A percentile compares a stretch with the other conserved stretches of the same genome.
phyloP scores from a whole-genome alignment of 2,888 invertebrate genomes.

The Zaprionus bogoriensis region DNA sequence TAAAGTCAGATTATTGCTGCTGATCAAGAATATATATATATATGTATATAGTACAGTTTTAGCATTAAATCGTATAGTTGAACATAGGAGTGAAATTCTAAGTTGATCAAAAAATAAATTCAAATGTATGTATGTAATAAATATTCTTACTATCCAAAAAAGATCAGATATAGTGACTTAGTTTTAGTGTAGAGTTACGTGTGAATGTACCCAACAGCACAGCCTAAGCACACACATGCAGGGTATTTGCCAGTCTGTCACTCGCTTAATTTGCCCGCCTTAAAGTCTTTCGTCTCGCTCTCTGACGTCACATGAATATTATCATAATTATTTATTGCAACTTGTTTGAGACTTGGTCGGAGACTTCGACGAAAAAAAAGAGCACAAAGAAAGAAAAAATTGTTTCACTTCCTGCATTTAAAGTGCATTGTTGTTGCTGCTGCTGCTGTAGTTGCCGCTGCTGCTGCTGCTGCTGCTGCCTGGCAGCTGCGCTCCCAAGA shows the following conservation, averaged over 20 bases:
- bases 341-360: constrained; percentile 45
- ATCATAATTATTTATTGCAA: constrained; percentile 65
- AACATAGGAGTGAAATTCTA: too few species aligned
- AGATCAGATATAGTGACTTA: too few species aligned
- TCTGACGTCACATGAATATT: constrained; percentile 47
- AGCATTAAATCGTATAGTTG: too few species aligned
- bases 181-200: too few species aligned
- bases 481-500: too few species aligned
- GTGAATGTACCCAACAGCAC: too few species aligned
- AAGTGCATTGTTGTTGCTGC: constrained; percentile 22
- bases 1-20: too few species aligned
- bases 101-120: too few species aligned
- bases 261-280: not conserved
- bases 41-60: too few species aligned
- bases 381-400: not conserved
- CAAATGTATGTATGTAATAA: too few species aligned
- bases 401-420: constrained; percentile 42
- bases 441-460: constrained; percentile 19
- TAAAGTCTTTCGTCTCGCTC: not conserved
- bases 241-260: not conserved
- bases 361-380: constrained; percentile 4
- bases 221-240: not conserved
- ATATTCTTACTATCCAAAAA: too few species aligned
- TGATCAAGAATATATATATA: not conserved
- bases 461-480: constrained; percentile 39